Evolutionary conservation across 2,888 invertebrate genomes (phyloP), one percentile per base, ranked within the genome.

Genomic region (Selenia dentaria): DNA sequence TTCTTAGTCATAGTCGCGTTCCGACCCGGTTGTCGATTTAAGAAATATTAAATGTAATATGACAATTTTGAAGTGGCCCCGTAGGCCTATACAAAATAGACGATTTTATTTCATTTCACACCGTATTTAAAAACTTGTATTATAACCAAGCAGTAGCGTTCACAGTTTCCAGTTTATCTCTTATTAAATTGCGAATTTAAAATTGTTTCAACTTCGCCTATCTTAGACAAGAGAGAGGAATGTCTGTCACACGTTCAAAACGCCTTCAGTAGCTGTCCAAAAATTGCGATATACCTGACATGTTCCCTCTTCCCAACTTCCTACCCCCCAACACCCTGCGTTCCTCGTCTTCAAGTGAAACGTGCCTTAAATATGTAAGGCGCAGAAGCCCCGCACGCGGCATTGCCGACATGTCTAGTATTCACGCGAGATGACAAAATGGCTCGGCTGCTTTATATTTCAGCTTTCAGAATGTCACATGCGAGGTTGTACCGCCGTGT

Each of bases 211-310:
- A 18, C 18, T 8, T 27, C 12, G 5, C 11, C 10, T 12, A 8
- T 1, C 4, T 13, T 4, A 11, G 18, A 26, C 36, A 10, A 12
- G 22, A 10, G 10, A 37, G 14, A 27, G 35, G 26, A 32, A 33
- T 37, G 32, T 33, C 10, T 43, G 6, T 22, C 13, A 8, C 27
- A 32, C 31, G 31, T 27, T 27, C 32, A 37, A 32, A 37, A 32
- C 31, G 11, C 37, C 37, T 32, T 33, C 37, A 44, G 26, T 22
- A n/a, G 20, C 16, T 37, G 27, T 37, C 32, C 32, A 10, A 27
- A 32, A 32, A 43, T 18, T 26, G 32, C 34, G 5, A 36, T 32
- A 20, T 32, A 36, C 36, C 35, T 43, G 34, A 10, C 20, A 8
- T 16, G 5, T n/a, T 22, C 27, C 20, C 3, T 8, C 10, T n/a